Evolutionary conservation across 2,888 invertebrate species (phyloP), one percentile per base, ranked within the genome.

Genomic region (Melanotus villosus): DNA sequence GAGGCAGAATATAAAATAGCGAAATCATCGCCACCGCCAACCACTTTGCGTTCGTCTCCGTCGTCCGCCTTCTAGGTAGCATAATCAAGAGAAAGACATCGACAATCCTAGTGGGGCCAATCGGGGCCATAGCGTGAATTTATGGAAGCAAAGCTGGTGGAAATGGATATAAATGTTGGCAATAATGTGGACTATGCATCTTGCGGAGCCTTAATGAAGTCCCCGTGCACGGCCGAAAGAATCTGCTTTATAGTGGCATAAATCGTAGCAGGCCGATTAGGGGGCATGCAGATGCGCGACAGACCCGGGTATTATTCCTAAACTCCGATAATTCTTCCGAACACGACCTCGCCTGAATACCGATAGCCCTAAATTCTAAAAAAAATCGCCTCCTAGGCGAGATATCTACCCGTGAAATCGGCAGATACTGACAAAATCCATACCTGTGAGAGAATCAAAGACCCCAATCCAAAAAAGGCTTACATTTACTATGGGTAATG

Each of bases 151-250:
- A 80, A 80, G 76, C 80, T 78, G 79, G 70, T 78, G 78, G 79
- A 80, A 81, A 82, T 82, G 82, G 82, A 82, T 82, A 82, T 81
- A 82, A 83, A 83, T 81, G 83, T 80, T 76, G 80, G 81, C 81
- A 83, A 83, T 83, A 83, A 83, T 79, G 81, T 75, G 81, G 81
- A 79, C 82, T 79, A 83, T 83, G 83, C 81, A 80, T 83, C 83
- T 83, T 82, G 76, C 79, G 74, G 78, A 76, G 76, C 80, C 81
- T 82, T 84, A 84, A 83, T 84, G 83, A 84, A 84, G 82, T 83
- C 80, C 81, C 82, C 77, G 80, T 79, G 77, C 74, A 80, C 80
- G 80, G 79, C 78, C 79, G 76, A 80, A 82, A 80, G 82, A 82
- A 83, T 83, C 82, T 80, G 79, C 81, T 83, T 84, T 83, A 83